Conservation (phyloP, 23 tunicate genomes). For the Clavelina lepadiformis region DNA sequence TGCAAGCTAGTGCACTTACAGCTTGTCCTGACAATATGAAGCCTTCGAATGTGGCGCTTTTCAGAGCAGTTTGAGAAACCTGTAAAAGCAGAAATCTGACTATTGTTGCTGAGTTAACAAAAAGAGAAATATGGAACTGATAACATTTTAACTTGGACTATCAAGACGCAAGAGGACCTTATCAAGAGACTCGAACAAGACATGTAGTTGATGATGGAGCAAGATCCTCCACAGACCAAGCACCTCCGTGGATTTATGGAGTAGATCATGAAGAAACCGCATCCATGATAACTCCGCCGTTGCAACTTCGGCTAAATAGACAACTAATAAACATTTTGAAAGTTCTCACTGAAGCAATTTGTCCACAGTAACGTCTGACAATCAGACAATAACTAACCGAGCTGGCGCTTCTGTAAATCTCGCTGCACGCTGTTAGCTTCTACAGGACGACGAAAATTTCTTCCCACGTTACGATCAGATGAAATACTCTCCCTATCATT, state of each 20-base stretch:
- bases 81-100: conserved; percentile 29
- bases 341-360: too few species aligned
- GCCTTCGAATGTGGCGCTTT: conserved; percentile 47
- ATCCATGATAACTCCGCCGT: conserved; percentile 46
- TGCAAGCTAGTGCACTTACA: conserved; percentile 39
- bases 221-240: conserved; percentile 82
- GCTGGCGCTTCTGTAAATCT: too few species aligned
- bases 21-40: conserved; percentile 54
- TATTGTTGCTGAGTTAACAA: neutral
- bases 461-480: too few species aligned
- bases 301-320: conserved; percentile 44
- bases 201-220: conserved; percentile 77
- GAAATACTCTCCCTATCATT: too few species aligned
- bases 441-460: too few species aligned
- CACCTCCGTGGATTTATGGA: conserved; percentile 60
- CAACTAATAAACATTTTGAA: too few species aligned
- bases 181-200: conserved; percentile 44
- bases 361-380: too few species aligned
- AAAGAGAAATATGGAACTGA: too few species aligned
- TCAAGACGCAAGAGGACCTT: conserved; percentile 27
- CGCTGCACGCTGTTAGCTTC: too few species aligned
- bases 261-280: conserved; percentile 35
- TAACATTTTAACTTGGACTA: neutral
- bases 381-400: too few species aligned
- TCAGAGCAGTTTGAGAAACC: conserved; percentile 41